phyloP scores from a whole-genome alignment of 2,888 invertebrate species.

The Phyllotreta striolata region DNA sequence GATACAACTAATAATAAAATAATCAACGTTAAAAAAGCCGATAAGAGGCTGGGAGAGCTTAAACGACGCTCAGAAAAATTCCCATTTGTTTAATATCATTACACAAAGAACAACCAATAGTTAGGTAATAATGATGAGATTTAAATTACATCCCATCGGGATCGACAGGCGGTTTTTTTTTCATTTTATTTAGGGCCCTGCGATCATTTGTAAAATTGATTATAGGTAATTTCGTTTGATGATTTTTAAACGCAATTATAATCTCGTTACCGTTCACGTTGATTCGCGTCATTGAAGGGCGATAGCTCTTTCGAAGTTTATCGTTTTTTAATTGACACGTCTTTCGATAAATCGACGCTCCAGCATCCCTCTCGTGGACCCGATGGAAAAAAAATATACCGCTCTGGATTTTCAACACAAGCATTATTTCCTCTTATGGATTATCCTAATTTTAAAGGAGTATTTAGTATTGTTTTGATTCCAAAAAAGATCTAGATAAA shows the following conservation, averaged over 20 bases:
- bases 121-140: slow-evolving; percentile 50
- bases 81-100: slow-evolving; percentile 37
- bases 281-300: slow-evolving; percentile 41
- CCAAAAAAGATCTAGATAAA: too few species aligned
- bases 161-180: slow-evolving; percentile 39
- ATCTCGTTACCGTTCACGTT: slow-evolving; percentile 45
- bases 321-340: slow-evolving; percentile 43
- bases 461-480: too few species aligned
- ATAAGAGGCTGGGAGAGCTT: slow-evolving; percentile 13
- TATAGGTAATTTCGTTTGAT: slow-evolving; percentile 52
- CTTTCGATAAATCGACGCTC: slow-evolving; percentile 32
- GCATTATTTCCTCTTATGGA: too few species aligned
- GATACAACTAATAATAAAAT: slow-evolving; percentile 1
- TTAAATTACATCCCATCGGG: slow-evolving; percentile 48
- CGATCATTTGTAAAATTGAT: slow-evolving; percentile 50
- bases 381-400: too few species aligned
- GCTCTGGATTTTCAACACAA: too few species aligned
- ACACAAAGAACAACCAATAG: slow-evolving; percentile 35
- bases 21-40: neutral
- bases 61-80: slow-evolving; percentile 19
- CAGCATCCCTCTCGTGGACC: too few species aligned
- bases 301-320: slow-evolving; percentile 38
- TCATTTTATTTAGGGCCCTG: slow-evolving; percentile 17
- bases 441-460: too few species aligned
- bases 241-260: slow-evolving; percentile 52